These are phyloP conservation scores for Garra rufa DNA, from an alignment of 2,113 vertebrate genomes.

Conservation along the genomic window DNA sequence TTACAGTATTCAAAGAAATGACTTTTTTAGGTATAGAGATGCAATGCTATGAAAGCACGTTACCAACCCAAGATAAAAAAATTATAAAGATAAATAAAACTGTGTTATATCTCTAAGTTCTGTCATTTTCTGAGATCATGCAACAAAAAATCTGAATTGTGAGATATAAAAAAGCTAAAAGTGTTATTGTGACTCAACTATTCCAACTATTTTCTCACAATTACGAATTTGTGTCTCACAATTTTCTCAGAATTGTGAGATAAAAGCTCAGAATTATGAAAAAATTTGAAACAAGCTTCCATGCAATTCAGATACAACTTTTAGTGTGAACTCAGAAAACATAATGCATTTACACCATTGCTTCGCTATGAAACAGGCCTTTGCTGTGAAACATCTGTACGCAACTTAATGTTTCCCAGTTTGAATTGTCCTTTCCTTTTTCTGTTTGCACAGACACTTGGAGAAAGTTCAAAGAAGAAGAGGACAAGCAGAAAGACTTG, in stretches of 20 bases:
- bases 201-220: too few relatives aligned
- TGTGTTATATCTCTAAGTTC: not conserved
- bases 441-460: constrained; percentile 69
- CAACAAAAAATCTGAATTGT: too few relatives aligned
- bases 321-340: not conserved
- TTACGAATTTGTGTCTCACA: not conserved
- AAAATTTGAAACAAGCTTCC: not conserved
- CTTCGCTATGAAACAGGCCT: not conserved
- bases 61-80: not conserved
- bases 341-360: not conserved
- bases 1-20: not conserved
- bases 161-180: too few relatives aligned
- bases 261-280: too few relatives aligned
- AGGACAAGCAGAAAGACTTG: constrained; percentile 67
- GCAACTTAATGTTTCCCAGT: not conserved
- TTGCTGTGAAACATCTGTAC: not conserved
- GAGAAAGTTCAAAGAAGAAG: constrained; percentile 76
- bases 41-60: not conserved
- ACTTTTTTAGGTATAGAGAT: not conserved
- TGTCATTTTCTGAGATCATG: not conserved
- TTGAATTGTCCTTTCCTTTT: constrained; percentile 4
- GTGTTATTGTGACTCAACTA: too few relatives aligned
- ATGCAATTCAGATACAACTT: not conserved
- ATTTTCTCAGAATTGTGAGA: not conserved
- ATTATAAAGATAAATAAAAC: not conserved